Evolutionary conservation across 2,113 vertebrate species (phyloP).

Genomic region (Dasyurus viverrinus): DNA sequence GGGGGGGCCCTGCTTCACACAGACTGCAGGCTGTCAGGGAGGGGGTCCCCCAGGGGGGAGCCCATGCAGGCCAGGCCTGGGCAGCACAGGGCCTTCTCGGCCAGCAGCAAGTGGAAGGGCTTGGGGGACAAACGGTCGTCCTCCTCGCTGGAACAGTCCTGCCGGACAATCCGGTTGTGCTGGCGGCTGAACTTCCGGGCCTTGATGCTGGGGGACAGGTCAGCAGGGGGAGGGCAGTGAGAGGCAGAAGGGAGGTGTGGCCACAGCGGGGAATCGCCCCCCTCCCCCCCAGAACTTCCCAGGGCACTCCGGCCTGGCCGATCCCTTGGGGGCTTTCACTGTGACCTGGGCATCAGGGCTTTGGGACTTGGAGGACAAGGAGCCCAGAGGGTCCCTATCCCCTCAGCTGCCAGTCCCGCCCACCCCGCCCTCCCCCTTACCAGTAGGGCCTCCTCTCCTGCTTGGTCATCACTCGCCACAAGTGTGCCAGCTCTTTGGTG

Average conservation of each 20-base stretch:
- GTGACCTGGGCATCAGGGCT: too few relatives aligned
- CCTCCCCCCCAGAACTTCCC: too few relatives aligned
- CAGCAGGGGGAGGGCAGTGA: too few relatives aligned
- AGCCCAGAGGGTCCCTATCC: too few relatives aligned
- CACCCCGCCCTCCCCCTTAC: conserved; percentile 58
- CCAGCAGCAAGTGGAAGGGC: conserved; percentile 79
- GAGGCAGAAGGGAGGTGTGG: background rate
- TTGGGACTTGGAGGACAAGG: too few relatives aligned
- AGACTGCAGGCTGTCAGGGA: background rate
- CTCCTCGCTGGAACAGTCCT: conserved; percentile 54
- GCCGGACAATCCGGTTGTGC: conserved; percentile 81
- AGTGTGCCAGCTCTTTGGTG: conserved; percentile 81
- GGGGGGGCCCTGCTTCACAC: background rate
- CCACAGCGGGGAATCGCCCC: too few relatives aligned
- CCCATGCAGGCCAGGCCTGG: too few relatives aligned
- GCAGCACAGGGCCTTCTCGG: conserved; percentile 26
- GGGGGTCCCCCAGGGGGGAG: background rate
- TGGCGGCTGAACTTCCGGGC: conserved; percentile 80
- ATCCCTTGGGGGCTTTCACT: too few relatives aligned
- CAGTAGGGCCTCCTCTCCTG: conserved; percentile 81
- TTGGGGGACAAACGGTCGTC: conserved; percentile 65
- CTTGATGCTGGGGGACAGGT: conserved; percentile 67
- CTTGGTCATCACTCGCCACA: conserved; percentile 80
- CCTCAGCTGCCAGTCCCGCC: too few relatives aligned
- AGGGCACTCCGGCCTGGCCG: background rate